Base-by-base conservation (phyloP, 1,140 invertebrate genomes). In the Cyphomyrmex costatus region DNA sequence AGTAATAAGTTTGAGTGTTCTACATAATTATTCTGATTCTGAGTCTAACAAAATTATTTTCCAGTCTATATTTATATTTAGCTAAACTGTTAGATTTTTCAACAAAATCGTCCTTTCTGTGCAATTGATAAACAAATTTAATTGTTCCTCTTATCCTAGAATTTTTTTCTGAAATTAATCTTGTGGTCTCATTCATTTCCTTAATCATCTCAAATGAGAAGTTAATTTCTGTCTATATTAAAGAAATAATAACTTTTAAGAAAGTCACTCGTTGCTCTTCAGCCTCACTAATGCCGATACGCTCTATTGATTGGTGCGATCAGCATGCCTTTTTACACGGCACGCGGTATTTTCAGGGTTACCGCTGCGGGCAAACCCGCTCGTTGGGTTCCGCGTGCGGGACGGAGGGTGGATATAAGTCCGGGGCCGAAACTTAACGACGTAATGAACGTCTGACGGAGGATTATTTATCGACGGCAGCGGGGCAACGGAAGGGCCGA, bases 401-500 rank as follows among this genome's bases (percentile, higher is more conserved):
- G 46, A 71, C 24, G 80, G 73, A 77, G 79, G 85, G 71, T 66
- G 88, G 79, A 91, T 92, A 89, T 91, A 90, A 92, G 86, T 91
- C 86, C 85, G 60, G 60, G 82, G 80, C 86, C 88, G 86, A 91
- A 92, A 93, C 87, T 92, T 93, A 92, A 93, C 92, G 92, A 92
- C 86, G 92, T 92, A 93, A 93, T 92, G 92, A 93, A 92, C 89
- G 91, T 92, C 92, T 91, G 93, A 91, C 91, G 89, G 86, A 86
- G 92, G 90, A 93, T 93, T 93, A 93, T 93, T 93, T 93, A 93
- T 93, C 84, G 92, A 86, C 49, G 77, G 60, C 66, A 77, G 42
- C 46, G 83, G 77, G 58, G 79, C 60, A 83, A 53, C 80, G 49
- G 73, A 88, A 82, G 73, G 73, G 60, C 49, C 49, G 30, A 73